These are phyloP conservation scores for Leptinotarsa defecta DNA, from an alignment of 1,140 invertebrate genomes.

Conservation along the genomic window DNA sequence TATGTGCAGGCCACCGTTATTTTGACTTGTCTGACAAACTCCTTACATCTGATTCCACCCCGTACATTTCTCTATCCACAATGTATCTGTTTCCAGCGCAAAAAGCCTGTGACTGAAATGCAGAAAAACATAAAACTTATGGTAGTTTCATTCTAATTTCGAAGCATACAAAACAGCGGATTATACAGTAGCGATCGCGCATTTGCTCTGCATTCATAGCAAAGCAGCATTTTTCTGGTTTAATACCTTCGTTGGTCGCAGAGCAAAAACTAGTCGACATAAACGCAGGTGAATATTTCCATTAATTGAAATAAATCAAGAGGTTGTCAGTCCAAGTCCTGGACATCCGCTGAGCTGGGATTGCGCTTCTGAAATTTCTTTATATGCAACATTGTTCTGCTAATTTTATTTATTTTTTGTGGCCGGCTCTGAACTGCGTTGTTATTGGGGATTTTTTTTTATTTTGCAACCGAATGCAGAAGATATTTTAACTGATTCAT, in stretches of 20 bases:
- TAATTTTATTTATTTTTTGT: constrained; percentile 25
- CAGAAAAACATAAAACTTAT: not conserved
- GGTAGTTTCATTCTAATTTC: constrained; percentile 26
- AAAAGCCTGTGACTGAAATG: not conserved
- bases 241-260: constrained; percentile 44
- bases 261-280: constrained; percentile 49
- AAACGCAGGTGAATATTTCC: constrained; percentile 52
- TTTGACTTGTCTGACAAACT: no score
- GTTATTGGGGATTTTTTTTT: no score
- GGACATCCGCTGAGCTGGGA: constrained; percentile 10
- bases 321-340: constrained; percentile 44
- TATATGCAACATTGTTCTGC: constrained; percentile 24
- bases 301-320: constrained; percentile 55
- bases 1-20: no score
- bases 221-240: constrained; percentile 46
- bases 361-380: constrained; percentile 23
- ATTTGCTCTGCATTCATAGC: constrained; percentile 41
- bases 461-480: no score
- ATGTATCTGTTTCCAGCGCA: not conserved
- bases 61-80: not conserved
- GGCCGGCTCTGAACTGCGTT: not conserved
- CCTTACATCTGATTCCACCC: no score
- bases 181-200: constrained; percentile 31
- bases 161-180: constrained; percentile 23
- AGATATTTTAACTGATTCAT: no score